Percentiles rank a stretch among this genome's conserved stretches.
Conservation (phyloP, 1,140 invertebrate genomes). For the Asobara japonica region DNA sequence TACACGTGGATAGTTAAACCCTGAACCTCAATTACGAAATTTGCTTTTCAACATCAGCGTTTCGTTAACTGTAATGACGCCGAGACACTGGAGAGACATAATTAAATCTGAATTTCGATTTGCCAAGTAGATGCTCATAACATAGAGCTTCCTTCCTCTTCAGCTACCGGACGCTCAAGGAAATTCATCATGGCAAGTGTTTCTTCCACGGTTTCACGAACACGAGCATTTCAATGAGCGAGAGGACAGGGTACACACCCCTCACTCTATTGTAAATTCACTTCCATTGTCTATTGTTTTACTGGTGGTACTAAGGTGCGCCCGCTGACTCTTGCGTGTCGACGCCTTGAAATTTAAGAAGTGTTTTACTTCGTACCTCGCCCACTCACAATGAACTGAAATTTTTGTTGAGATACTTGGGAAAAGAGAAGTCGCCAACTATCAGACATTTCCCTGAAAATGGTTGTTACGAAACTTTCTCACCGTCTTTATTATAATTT, state of each 20-base stretch:
- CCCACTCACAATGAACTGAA: background rate
- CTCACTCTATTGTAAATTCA: conserved; percentile 23
- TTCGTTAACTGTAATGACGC: background rate
- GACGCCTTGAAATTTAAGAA: conserved; percentile 18
- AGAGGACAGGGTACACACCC: conserved; percentile 7
- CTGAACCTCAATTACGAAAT: too few relatives aligned
- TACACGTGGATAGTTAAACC: too few relatives aligned
- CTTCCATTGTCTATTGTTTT: conserved; percentile 31
- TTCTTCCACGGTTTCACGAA: conserved; percentile 11
- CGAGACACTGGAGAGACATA: background rate
- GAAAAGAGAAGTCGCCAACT: background rate
- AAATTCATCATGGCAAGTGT: conserved; percentile 13
- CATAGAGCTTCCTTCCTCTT: background rate
- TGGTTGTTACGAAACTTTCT: background rate
- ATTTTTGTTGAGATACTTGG: background rate
- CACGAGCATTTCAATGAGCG: background rate
- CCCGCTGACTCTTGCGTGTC: conserved; percentile 20
- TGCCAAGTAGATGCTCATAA: background rate
- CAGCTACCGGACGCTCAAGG: background rate
- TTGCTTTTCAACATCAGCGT: too few relatives aligned
- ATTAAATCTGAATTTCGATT: conserved; percentile 3
- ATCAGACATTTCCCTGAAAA: background rate
- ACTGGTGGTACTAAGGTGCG: background rate
- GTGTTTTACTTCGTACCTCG: background rate
- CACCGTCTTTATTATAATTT: background rate